Percentiles rank a stretch among this genome's conserved stretches.
Conservation (phyloP, 1,140 invertebrate genomes). For the Drosophila subobscura region DNA sequence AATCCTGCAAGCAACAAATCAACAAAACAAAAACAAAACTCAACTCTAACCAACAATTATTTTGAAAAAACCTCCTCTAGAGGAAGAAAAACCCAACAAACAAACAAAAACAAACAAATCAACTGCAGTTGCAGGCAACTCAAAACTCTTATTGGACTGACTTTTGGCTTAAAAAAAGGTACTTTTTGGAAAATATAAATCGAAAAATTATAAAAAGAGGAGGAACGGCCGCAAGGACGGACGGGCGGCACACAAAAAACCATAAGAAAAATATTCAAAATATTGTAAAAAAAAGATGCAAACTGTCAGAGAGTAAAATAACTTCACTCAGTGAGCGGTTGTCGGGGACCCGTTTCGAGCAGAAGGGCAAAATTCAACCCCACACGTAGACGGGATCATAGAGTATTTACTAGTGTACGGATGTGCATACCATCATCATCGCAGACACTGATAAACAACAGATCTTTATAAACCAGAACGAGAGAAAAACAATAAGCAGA, state of each 20-base stretch:
- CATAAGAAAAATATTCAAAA: conserved; percentile 71
- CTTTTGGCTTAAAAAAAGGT: conserved; percentile 78
- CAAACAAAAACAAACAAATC: conserved; percentile 74
- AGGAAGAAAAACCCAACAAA: conserved; percentile 39
- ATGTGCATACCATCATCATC: conserved; percentile 42
- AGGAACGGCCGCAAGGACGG: neutral
- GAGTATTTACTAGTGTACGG: conserved; percentile 60
- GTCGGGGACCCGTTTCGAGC: conserved; percentile 64
- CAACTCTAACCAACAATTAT: conserved; percentile 69
- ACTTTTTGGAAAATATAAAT: conserved; percentile 71
- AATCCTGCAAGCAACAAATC: conserved; percentile 63
- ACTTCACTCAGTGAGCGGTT: conserved; percentile 72
- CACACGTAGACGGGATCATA: conserved; percentile 12
- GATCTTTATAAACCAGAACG: conserved; percentile 41
- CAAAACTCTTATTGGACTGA: conserved; percentile 82
- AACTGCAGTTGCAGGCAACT: conserved; percentile 83
- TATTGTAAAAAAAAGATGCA: conserved; percentile 57
- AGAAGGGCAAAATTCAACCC: conserved; percentile 27
- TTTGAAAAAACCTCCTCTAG: conserved; percentile 57
- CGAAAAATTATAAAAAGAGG: conserved; percentile 43
- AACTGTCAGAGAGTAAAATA: conserved; percentile 24
- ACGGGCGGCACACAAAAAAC: conserved; percentile 24
- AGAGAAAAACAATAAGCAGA: conserved; percentile 60
- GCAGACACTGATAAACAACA: conserved; percentile 34
- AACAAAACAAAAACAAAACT: conserved; percentile 42